Evolutionary conservation across 2,113 vertebrate genomes (phyloP), one percentile per base, ranked within the genome.

Genomic region (Scalopus aquaticus): DNA sequence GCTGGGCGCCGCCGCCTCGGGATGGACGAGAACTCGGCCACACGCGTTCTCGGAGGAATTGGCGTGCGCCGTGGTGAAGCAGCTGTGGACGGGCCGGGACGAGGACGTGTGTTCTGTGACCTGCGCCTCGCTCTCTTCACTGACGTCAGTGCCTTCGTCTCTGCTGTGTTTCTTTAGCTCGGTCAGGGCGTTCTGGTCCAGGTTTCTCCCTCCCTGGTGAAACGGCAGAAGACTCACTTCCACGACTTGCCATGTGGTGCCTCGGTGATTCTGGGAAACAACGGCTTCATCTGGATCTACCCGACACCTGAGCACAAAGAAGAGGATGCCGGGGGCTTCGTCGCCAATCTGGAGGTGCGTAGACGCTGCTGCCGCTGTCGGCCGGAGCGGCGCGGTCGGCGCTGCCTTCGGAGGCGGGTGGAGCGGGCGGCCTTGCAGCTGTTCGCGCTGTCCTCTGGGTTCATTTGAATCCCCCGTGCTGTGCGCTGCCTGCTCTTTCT

Each of bases 141-240:
- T 35, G n/a, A 9, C 17, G n/a, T 0, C 26, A 0, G 16, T 65
- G 65, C 74, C 37, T 51, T 35, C 0, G 2, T 2, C 2, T 24
- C 0, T 3, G 11, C 3, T 74, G 91, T 46, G 8, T 77, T 7
- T 77, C 79, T 86, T 60, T 89, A 99, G 99, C 98, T 99, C 67
- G 99, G 99, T 65, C 99, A 99, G 96, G 99, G 99, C 8, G 99
- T 99, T 65, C 96, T 99, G 15, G 99, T 99, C 26, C 99, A 99
- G 97, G 98, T 99, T 3, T 99, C 99, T 0, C 99, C 99, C 0
- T 99, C 99, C 35, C 98, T 99, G 11, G 98, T 99, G 94, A 99
- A 99, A 93, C 98, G 99, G 64, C 99, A 99, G 97, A 99, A 99
- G 98, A 99, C 99, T 32, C 99, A 99, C 95, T 99, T 99, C 97